phyloP scores from a whole-genome alignment of 2,113 vertebrate species.

The Ancistrus triradiatus region DNA sequence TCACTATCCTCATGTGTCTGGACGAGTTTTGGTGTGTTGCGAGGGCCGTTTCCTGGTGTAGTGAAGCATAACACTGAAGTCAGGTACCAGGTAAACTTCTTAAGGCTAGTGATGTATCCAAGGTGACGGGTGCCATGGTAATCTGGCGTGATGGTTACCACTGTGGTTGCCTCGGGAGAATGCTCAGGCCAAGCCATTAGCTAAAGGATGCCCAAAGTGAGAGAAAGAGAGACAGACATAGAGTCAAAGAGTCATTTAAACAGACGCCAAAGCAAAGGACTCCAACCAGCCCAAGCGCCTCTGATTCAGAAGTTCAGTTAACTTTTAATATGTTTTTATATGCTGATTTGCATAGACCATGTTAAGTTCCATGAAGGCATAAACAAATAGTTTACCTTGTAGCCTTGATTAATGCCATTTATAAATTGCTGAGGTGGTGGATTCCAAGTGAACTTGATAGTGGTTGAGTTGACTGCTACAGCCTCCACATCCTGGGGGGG shows the following conservation, averaged over 20 bases:
- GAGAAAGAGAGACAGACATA: not conserved
- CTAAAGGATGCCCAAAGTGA: conserved; percentile 56
- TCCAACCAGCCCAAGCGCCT: not conserved
- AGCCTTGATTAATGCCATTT: conserved; percentile 95
- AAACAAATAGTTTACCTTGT: conserved; percentile 75
- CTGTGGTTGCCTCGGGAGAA: conserved; percentile 65
- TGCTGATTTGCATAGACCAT: not conserved
- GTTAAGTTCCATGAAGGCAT: conserved; percentile 9
- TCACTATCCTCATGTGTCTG: conserved; percentile 89
- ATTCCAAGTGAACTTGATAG: conserved; percentile 85
- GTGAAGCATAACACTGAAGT: conserved; percentile 88
- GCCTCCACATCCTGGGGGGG: conserved; percentile 86
- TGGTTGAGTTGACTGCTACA: conserved; percentile 84
- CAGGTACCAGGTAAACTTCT: conserved; percentile 85
- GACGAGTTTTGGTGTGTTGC: conserved; percentile 74
- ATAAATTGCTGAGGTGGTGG: conserved; percentile 94
- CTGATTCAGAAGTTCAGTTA: not conserved
- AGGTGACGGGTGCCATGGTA: conserved; percentile 83
- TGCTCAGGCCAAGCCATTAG: conserved; percentile 82
- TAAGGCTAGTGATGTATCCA: conserved; percentile 77
- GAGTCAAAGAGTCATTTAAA: conserved; percentile 3
- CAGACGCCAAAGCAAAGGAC: not conserved
- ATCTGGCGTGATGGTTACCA: conserved; percentile 86
- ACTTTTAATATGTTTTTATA: too few species aligned
- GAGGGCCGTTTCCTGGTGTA: conserved; percentile 87